Base-by-base conservation (phyloP, 64 coral and sea anemone species). In the Trachythela sp. region DNA sequence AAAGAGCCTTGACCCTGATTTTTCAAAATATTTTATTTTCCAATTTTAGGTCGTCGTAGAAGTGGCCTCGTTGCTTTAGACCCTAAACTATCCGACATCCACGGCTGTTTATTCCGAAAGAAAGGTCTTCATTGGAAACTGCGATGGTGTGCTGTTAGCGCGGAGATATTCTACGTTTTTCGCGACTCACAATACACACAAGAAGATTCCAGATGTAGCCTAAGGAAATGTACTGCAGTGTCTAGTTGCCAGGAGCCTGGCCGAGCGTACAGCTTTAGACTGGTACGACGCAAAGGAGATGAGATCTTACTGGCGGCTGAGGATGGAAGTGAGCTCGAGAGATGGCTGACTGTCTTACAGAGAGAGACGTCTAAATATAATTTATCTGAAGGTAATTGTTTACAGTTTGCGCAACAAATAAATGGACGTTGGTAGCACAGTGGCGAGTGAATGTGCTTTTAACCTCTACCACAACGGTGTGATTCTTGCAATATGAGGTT, bases 31-130 rank as follows among this genome's bases (percentile, higher is more conserved):
- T 45, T 45, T 45, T 11, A 6, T 45, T 45, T 45, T 45, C n/a
- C 49, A 52, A n/a, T 6, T 64, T 20, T 64, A 64, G 56, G 75
- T 80, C 75, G 75, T 6, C 31, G 37, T 13, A 29, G 75, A 1
- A 40, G 32, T 40, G 75, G 37, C 13, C 30, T 15, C 30, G 13
- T 22, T 15, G 31, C 37, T 13, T 80, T 80, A 1, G 30, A 80
- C 75, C 26, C 1, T 10, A 6, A 80, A 30, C 11, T 80, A 8
- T 1, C 75, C 26, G 75, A 80, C 35, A 80, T 80, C 20, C 75
- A 80, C 75, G 75, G 75, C 13, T 80, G 75, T 36, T 30, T 80
- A 4, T 80, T 80, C 30, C 75, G 75, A 5, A 80, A 80, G 75
- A 80, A 80, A 36, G 75, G 75, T 39, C 9, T 37, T 4, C 75